Base-by-base conservation (phyloP, 2,113 vertebrate species). In the Sula dactylatra region DNA sequence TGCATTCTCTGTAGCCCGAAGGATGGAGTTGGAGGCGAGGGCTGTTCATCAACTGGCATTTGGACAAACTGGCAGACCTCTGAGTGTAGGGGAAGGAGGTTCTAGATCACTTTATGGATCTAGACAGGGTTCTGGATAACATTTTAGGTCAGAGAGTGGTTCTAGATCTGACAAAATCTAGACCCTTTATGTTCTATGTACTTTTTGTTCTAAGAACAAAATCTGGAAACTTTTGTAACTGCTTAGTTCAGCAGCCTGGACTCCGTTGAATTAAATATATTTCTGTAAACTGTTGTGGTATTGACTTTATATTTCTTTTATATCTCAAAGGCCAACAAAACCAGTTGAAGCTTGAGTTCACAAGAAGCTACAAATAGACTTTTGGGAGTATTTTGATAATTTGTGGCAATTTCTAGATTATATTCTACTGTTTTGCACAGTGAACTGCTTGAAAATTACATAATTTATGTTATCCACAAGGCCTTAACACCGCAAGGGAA, bases 91-190 rank as follows among this genome's bases (percentile, higher is more conserved):
- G 32, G 26, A 20, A 64, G 5, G 26, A 2, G 9, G 50, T 17
- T 47, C 82, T 72, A n/a, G 29, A 34, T 13, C 2, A 1, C 11
- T 38, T 40, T 34, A 3, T 3, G 9, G 42, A 16, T 65, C 59
- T 47, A 65, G 34, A 16, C 8, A 3, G 10, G 26, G 20, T 27
- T 45, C 14, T 1, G 0, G 34, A 22, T n/a, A 24, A 19, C 1
- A 3, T 52, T 64, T 40, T 10, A 29, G 12, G n/a, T 29, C 7
- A 9, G 29, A 2, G 5, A 4, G 36, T 5, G 6, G 29, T 15
- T 86, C 36, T 59, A 42, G 31, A 52, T 29, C 44, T 0, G 3
- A 9, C 44, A 38, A 90, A 27, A 58, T 22, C 17, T 4, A 45
- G 17, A 45, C 44, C 44, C 44, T 45, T 45, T 45, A 45, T 16